These are phyloP conservation scores for Pseudococcus viburni DNA, from an alignment of 2,888 invertebrate genomes.

Conservation along the genomic window DNA sequence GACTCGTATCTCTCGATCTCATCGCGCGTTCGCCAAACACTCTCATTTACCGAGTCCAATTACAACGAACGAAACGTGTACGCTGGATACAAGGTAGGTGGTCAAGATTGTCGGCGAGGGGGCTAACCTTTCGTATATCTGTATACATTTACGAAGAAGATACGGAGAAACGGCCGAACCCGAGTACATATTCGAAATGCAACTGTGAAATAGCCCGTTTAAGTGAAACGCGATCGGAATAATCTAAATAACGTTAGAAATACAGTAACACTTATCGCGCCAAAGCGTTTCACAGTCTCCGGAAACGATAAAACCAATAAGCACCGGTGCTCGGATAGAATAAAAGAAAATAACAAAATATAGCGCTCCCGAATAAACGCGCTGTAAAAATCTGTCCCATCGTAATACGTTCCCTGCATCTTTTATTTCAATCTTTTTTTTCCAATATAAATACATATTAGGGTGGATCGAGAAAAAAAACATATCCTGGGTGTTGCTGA, in stretches of 20 bases:
- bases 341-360: not conserved
- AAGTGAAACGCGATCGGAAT: constrained; percentile 52
- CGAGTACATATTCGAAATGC: not conserved
- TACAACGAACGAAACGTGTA: not conserved
- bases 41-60: not conserved
- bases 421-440: not conserved
- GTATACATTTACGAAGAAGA: too few relatives aligned
- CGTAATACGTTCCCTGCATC: not conserved
- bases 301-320: constrained; percentile 42
- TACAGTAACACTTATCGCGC: constrained; percentile 9
- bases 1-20: not conserved
- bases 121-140: too few relatives aligned
- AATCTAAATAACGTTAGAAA: constrained; percentile 44
- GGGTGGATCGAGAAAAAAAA: too few relatives aligned
- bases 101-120: too few relatives aligned
- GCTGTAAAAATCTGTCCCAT: constrained; percentile 10
- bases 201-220: not conserved
- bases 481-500: too few relatives aligned
- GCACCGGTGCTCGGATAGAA: constrained; percentile 10
- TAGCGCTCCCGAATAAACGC: not conserved
- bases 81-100: not conserved
- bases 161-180: not conserved
- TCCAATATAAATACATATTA: too few relatives aligned
- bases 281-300: not conserved
- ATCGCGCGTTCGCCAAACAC: too few relatives aligned